Conservation (phyloP, 1,140 invertebrate genomes). For the Polypedilum vanderplanki region DNA sequence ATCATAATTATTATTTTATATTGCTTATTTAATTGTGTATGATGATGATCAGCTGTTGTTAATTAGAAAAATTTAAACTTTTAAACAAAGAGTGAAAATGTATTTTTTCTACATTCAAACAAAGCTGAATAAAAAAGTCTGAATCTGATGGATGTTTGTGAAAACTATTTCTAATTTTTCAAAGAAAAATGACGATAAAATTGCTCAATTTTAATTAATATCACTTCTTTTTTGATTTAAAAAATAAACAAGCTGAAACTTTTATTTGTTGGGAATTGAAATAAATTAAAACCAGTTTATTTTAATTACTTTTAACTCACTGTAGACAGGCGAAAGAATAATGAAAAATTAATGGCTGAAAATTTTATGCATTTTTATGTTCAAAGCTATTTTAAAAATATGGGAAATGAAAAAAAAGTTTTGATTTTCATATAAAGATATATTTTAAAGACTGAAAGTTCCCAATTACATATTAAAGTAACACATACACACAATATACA, state of each 20-base stretch:
- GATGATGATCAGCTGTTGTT: not conserved
- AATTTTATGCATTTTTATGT: not conserved
- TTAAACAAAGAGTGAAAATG: not conserved
- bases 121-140: not conserved
- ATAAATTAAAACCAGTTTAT: not conserved
- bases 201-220: constrained; percentile 7
- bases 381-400: not conserved
- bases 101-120: not conserved
- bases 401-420: not conserved
- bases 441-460: constrained; percentile 14
- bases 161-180: not conserved
- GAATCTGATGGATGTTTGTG: not conserved
- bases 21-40: constrained; percentile 5
- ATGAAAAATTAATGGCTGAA: not conserved
- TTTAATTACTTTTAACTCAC: not conserved
- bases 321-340: not conserved
- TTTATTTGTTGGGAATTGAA: no score
- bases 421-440: not conserved
- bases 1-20: no score
- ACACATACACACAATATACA: no score
- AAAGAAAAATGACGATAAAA: not conserved
- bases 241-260: not conserved
- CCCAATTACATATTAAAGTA: not conserved
- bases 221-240: not conserved
- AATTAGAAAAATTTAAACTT: not conserved